Evolutionary conservation across 2,888 invertebrate species (phyloP).

Genomic region (Euzetes globulus): DNA sequence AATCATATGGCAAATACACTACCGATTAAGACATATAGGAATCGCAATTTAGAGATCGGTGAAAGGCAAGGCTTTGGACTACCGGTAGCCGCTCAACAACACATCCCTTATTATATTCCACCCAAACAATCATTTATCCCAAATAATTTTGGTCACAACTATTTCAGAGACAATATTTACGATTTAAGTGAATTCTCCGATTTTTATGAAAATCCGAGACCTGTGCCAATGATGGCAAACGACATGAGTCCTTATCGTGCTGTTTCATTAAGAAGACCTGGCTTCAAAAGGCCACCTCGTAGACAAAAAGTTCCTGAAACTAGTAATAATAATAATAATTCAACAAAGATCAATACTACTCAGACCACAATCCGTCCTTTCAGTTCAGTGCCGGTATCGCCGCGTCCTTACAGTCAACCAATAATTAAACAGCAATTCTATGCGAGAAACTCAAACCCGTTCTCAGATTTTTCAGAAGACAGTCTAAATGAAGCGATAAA

Average conservation of each 20-base stretch:
- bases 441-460: background rate
- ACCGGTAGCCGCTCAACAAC: background rate
- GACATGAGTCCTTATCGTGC: constrained; percentile 2
- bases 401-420: background rate
- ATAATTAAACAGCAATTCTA: background rate
- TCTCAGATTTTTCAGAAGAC: background rate
- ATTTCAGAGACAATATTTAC: background rate
- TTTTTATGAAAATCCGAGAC: background rate
- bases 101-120: constrained; percentile 2
- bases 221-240: background rate
- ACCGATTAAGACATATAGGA: background rate
- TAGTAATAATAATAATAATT: background rate
- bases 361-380: background rate
- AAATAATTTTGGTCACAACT: background rate
- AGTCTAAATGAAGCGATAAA: background rate
- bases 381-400: background rate
- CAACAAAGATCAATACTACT: background rate
- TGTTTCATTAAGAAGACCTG: constrained; percentile 6
- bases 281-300: constrained; percentile 1
- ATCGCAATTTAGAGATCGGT: background rate
- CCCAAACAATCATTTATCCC: background rate
- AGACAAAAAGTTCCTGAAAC: background rate
- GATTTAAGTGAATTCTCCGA: constrained; percentile 23
- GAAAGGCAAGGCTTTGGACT: background rate
- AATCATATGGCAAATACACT: background rate